A percentile compares a stretch with the other conserved stretches of the same genome.
phyloP scores from a whole-genome alignment of 1,140 invertebrate species.

The Fopius arisanus region DNA sequence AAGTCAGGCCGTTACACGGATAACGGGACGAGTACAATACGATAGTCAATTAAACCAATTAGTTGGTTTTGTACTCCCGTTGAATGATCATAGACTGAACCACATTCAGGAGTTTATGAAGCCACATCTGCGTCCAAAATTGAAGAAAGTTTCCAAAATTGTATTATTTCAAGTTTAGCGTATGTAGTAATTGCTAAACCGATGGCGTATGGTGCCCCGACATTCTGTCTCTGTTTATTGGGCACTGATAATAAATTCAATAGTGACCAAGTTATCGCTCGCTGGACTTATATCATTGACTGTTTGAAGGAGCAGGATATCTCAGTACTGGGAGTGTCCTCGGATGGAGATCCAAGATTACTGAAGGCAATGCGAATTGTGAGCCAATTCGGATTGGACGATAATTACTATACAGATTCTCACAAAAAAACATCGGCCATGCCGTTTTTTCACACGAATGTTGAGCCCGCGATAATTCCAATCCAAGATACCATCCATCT shows the following conservation, averaged over 20 bases:
- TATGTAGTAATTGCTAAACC: constrained; percentile 37
- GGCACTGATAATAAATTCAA: constrained; percentile 34
- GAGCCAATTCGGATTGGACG: constrained; percentile 8
- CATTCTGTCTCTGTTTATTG: constrained; percentile 36
- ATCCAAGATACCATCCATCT: constrained; percentile 26
- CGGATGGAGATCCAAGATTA: constrained; percentile 28
- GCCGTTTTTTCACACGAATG: neutral
- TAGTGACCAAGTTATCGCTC: constrained; percentile 19
- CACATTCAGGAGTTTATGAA: constrained; percentile 23
- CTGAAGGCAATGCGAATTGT: constrained; percentile 35
- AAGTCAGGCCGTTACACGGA: neutral
- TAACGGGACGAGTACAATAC: constrained; percentile 35
- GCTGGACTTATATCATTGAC: constrained; percentile 23
- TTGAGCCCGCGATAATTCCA: neutral
- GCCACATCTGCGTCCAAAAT: constrained; percentile 34
- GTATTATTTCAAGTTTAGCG: constrained; percentile 25
- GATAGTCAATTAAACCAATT: constrained; percentile 36
- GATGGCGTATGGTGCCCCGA: constrained; percentile 1
- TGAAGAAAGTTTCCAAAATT: constrained; percentile 27
- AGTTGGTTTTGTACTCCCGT: constrained; percentile 39
- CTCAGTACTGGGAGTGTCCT: constrained; percentile 26
- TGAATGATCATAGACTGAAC: constrained; percentile 31
- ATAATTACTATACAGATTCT: too few relatives aligned
- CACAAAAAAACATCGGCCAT: too few relatives aligned
- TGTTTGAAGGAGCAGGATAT: constrained; percentile 28